phyloP scores from a whole-genome alignment of 2,888 invertebrate species.

The Microplitis manilae region DNA sequence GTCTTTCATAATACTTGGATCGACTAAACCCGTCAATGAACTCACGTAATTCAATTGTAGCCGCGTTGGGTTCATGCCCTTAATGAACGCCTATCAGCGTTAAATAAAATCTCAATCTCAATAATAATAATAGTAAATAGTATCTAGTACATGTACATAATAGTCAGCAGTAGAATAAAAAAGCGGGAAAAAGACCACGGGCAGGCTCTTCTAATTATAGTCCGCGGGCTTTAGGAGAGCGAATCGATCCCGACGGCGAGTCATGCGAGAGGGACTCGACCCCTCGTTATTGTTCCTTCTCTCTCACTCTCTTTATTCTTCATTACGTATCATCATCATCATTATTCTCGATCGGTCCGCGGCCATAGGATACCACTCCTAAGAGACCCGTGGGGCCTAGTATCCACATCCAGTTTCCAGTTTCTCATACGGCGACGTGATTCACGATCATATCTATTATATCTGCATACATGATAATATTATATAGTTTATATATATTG shows the following conservation, averaged over 20 bases:
- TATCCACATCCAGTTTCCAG: conserved; percentile 12
- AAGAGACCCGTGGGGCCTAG: neutral
- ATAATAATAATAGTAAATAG: neutral
- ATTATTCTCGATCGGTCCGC: neutral
- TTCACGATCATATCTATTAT: conserved; percentile 22
- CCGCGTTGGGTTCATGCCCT: neutral
- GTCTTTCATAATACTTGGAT: neutral
- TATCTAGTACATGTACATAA: neutral
- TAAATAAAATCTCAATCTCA: neutral
- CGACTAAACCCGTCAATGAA: conserved; percentile 5
- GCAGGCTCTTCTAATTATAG: conserved; percentile 51
- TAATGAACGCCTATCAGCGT: neutral
- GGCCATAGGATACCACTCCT: neutral
- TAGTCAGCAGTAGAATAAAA: neutral
- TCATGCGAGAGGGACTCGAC: conserved; percentile 26
- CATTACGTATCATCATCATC: neutral
- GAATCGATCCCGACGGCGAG: conserved; percentile 48
- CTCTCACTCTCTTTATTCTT: neutral
- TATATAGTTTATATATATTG: neutral
- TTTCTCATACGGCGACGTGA: neutral
- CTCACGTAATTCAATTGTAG: neutral
- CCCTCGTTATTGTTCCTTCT: conserved; percentile 19
- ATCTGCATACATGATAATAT: neutral
- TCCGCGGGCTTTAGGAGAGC: conserved; percentile 47
- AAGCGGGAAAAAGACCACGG: conserved; percentile 29